Evolutionary conservation across 2,888 invertebrate species (phyloP).

Genomic region (Caradrina clavipalpis): DNA sequence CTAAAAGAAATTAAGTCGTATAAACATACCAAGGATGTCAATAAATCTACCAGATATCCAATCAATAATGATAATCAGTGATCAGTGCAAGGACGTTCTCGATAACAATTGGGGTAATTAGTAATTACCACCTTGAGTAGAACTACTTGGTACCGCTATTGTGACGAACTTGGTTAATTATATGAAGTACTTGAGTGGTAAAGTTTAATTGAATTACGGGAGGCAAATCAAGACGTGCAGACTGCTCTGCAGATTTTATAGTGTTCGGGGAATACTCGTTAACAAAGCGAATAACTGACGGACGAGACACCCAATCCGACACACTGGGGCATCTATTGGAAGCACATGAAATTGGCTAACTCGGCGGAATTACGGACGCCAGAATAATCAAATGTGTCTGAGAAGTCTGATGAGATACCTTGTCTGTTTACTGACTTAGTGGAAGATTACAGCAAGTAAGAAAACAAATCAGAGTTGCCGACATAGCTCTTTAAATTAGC

Average conservation of each 20-base stretch:
- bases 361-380: constrained; percentile 35
- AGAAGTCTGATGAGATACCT: constrained; percentile 29
- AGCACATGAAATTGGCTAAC: constrained; percentile 52
- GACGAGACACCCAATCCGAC: constrained; percentile 30
- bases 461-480: constrained; percentile 39
- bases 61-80: constrained; percentile 18
- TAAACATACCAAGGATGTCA: constrained; percentile 19
- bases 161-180: constrained; percentile 47
- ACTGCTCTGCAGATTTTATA: constrained; percentile 25
- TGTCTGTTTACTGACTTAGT: constrained; percentile 24
- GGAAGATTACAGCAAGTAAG: constrained; percentile 35
- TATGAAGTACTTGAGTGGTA: constrained; percentile 41
- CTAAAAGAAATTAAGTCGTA: constrained; percentile 8
- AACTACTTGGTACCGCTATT: constrained; percentile 49
- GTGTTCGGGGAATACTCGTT: constrained; percentile 43
- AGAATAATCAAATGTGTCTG: constrained; percentile 53
- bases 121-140: constrained; percentile 54
- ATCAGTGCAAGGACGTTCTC: constrained; percentile 42
- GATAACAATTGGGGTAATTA: constrained; percentile 58
- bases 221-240: constrained; percentile 10
- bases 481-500: constrained; percentile 36
- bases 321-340: constrained; percentile 27
- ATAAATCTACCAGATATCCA: constrained; percentile 18
- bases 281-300: constrained; percentile 8
- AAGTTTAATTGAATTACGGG: constrained; percentile 54